Conservation (phyloP, 2,888 invertebrate genomes). For the Trachelus stipa region DNA sequence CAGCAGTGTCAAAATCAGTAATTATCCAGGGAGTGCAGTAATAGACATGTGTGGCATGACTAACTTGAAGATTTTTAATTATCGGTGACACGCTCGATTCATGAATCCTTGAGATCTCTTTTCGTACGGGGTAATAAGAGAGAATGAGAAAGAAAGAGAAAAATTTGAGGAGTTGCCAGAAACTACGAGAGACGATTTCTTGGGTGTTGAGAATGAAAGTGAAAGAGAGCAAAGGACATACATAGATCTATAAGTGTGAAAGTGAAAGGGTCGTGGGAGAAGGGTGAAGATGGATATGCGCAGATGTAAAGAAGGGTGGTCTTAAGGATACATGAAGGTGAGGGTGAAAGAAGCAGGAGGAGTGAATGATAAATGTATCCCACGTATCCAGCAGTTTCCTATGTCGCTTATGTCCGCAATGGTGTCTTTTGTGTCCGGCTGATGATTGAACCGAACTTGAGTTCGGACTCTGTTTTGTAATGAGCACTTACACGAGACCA, state of each 20-base stretch:
- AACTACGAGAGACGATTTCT: neutral
- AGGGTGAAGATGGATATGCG: neutral
- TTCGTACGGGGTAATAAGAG: neutral
- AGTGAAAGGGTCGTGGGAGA: neutral
- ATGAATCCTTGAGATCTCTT: neutral
- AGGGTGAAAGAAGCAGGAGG: neutral
- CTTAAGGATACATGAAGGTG: neutral
- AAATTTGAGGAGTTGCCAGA: neutral
- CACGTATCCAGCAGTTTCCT: neutral
- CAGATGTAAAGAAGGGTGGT: neutral
- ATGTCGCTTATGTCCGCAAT: neutral
- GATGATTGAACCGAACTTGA: neutral
- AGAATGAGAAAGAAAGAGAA: neutral
- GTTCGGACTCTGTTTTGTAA: neutral
- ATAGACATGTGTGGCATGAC: neutral
- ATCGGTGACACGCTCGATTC: neutral
- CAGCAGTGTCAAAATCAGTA: neutral
- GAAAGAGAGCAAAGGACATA: neutral
- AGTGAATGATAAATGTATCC: neutral
- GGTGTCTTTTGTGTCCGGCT: neutral
- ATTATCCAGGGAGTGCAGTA: neutral
- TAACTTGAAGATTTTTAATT: neutral
- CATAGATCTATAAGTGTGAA: neutral
- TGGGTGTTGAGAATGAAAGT: neutral
- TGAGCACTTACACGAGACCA: neutral